These are phyloP conservation scores for Apomyelois bistriatella DNA, from an alignment of 2,888 invertebrate genomes.

Conservation along the genomic window DNA sequence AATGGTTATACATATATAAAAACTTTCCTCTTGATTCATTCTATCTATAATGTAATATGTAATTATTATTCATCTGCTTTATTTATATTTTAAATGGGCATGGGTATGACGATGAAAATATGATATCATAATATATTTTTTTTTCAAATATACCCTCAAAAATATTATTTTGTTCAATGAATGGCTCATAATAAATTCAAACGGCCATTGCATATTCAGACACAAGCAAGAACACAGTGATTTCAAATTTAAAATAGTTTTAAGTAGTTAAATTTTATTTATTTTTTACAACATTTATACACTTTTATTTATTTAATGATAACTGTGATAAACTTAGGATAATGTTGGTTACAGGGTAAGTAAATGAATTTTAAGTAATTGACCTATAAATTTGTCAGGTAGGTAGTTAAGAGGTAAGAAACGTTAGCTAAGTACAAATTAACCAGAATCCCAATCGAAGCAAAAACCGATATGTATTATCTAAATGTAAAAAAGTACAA, in stretches of 20 bases:
- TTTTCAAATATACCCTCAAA: slow-evolving; percentile 30
- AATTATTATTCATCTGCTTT: too few species aligned
- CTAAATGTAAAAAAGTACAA: too few species aligned
- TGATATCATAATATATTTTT: not conserved
- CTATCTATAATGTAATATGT: too few species aligned
- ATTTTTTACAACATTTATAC: slow-evolving; percentile 20
- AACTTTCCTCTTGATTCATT: too few species aligned
- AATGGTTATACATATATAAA: too few species aligned
- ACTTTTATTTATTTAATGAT: slow-evolving; percentile 19
- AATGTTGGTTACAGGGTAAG: slow-evolving; percentile 66
- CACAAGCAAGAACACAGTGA: slow-evolving; percentile 49
- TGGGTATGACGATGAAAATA: too few species aligned
- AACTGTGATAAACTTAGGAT: slow-evolving; percentile 18
- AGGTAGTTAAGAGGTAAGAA: too few species aligned
- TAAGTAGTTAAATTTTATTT: slow-evolving; percentile 28
- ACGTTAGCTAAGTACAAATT: too few species aligned
- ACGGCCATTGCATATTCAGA: slow-evolving; percentile 55
- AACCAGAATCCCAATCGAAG: too few species aligned
- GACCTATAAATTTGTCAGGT: too few species aligned
- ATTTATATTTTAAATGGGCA: too few species aligned
- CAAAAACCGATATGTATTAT: too few species aligned
- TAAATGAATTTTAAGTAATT: slow-evolving; percentile 10
- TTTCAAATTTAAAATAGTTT: slow-evolving; percentile 29
- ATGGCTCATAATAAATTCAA: slow-evolving; percentile 31
- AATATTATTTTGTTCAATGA: not conserved